phyloP scores from a whole-genome alignment of 2,113 vertebrate genomes.

The Tachuris rubrigastra region DNA sequence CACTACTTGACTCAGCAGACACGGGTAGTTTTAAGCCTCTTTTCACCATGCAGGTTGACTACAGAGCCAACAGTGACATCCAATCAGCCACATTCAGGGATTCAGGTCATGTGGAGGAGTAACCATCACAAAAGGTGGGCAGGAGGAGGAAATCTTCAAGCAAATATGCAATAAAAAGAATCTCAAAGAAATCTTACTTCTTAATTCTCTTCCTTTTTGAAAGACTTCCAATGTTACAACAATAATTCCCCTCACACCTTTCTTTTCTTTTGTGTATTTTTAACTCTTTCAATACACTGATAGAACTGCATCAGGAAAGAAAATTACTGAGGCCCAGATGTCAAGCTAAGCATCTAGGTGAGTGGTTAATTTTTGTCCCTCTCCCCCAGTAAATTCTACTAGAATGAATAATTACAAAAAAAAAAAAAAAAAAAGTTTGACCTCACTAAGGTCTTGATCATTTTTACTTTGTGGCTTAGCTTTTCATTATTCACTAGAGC shows the following conservation, averaged over 20 bases:
- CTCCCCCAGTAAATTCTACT: not conserved
- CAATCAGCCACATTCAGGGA: not conserved
- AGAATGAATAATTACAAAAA: not conserved
- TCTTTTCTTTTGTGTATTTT: not conserved
- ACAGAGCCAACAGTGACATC: not conserved
- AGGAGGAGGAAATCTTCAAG: not conserved
- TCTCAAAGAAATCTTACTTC: not conserved
- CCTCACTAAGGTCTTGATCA: not conserved
- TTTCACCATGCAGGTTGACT: rapidly evolving
- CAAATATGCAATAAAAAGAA: not conserved
- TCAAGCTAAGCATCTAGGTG: not conserved
- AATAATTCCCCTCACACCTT: not conserved
- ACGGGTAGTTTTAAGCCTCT: not conserved
- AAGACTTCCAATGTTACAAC: not conserved
- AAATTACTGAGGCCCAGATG: not conserved
- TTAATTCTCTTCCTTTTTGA: not conserved
- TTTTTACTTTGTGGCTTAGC: not conserved
- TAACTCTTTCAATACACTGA: not conserved
- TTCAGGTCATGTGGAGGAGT: not conserved
- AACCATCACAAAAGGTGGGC: not conserved
- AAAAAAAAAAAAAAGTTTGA: not conserved
- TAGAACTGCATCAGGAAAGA: not conserved
- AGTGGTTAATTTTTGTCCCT: not conserved
- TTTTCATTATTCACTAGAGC: not conserved
- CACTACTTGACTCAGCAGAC: not conserved